Evolutionary conservation across 1,140 invertebrate genomes (phyloP).

Genomic region (Pseudomyrmex concolor): DNA sequence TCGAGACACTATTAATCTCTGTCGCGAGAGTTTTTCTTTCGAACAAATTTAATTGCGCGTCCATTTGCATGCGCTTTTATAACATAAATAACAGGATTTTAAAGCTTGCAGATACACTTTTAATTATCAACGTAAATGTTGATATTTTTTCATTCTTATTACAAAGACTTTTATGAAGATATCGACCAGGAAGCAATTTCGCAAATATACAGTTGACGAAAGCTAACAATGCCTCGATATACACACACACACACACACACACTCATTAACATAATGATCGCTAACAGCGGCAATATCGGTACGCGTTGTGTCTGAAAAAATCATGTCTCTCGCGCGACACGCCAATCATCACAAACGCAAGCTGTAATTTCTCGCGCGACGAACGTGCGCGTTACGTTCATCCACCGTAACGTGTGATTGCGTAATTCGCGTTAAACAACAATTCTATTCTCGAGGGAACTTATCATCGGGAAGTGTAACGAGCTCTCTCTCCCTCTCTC

Average conservation of each 20-base stretch:
- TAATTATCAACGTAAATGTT: no score
- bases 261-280: constrained; percentile 3
- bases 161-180: not conserved
- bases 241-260: no score
- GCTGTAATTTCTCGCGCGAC: constrained; percentile 3
- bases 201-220: not conserved
- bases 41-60: not conserved
- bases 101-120: no score
- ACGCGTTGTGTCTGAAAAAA: not conserved
- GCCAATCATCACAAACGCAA: constrained; percentile 21
- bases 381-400: constrained; percentile 13
- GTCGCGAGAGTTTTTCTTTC: not conserved
- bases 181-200: not conserved
- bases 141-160: no score
- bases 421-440: constrained; percentile 61
- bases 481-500: constrained; percentile 34
- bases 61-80: not conserved
- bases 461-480: constrained; percentile 62
- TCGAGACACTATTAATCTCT: not conserved
- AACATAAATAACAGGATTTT: no score
- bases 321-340: constrained; percentile 13
- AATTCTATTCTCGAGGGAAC: constrained; percentile 28
- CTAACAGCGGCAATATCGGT: not conserved
- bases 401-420: constrained; percentile 35
- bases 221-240: not conserved